A percentile compares a stretch with the other conserved stretches of the same genome.
Evolutionary conservation across 2,113 vertebrate genomes (phyloP).

Genomic region (Lepisosteus oculatus): DNA sequence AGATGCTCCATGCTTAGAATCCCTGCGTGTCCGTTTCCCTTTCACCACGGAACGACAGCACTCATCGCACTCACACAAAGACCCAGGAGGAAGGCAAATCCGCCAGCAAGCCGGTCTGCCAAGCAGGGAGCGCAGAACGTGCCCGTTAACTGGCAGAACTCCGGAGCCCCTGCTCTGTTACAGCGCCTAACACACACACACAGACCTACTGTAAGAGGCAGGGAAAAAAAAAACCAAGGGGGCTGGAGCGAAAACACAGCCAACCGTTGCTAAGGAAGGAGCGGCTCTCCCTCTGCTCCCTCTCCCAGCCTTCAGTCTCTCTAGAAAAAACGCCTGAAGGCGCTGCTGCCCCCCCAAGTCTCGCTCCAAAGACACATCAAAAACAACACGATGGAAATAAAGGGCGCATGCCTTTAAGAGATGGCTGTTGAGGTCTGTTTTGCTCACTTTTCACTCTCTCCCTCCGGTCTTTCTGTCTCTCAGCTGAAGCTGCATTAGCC

Average conservation of each 20-base stretch:
- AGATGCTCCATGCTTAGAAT: conserved; percentile 84
- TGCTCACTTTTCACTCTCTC: background rate
- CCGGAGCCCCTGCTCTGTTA: background rate
- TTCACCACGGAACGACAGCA: conserved; percentile 51
- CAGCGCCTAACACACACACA: conserved; percentile 2
- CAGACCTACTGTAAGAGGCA: conserved; percentile 9
- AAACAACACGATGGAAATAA: background rate
- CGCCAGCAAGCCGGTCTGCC: too few species aligned
- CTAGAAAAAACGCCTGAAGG: conserved; percentile 1
- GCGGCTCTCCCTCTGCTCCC: conserved; percentile 3
- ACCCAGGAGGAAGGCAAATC: background rate
- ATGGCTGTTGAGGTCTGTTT: background rate
- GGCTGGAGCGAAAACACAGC: conserved; percentile 12
- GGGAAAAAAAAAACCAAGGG: conserved; percentile 7
- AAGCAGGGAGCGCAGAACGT: too few species aligned
- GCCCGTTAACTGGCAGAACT: too few species aligned
- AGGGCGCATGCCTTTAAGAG: background rate
- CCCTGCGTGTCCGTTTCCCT: conserved; percentile 29
- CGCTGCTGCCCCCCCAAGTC: conserved; percentile 2
- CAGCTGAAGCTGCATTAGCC: conserved; percentile 10
- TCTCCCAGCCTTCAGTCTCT: background rate
- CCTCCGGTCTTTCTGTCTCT: background rate
- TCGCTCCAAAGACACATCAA: background rate
- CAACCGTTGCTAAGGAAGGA: conserved; percentile 38
- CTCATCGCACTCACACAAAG: conserved; percentile 56